Evolutionary conservation across 2,888 invertebrate genomes (phyloP).

Genomic region (Drosophila imparisetae): DNA sequence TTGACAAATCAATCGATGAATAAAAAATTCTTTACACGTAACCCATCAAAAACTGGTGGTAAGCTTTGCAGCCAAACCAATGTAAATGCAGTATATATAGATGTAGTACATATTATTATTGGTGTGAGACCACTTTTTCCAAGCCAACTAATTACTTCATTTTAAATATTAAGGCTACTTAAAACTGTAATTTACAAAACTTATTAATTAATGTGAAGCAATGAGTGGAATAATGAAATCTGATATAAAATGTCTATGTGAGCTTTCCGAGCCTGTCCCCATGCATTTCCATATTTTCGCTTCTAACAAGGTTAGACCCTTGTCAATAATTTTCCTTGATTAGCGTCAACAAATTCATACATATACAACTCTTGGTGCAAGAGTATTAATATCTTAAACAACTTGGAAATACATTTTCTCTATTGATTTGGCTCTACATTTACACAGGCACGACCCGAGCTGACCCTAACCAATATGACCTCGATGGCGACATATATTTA

Average conservation of each 20-base stretch:
- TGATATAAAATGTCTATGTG: neutral
- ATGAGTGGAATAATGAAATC: neutral
- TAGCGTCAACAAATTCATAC: neutral
- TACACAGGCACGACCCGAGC: constrained; percentile 51
- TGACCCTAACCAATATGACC: constrained; percentile 11
- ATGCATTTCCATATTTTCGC: neutral
- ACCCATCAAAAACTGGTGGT: neutral
- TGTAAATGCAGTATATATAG: neutral
- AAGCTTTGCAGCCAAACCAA: neutral
- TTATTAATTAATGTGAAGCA: neutral
- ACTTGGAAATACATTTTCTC: neutral
- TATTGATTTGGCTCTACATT: constrained; percentile 50
- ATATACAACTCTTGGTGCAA: too few relatives aligned
- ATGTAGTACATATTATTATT: neutral
- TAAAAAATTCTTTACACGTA: constrained; percentile 22
- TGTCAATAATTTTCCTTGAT: neutral
- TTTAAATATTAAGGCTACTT: neutral
- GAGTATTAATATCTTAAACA: neutral
- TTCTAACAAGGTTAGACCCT: too few relatives aligned
- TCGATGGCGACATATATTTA: constrained; percentile 54
- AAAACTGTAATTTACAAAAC: neutral
- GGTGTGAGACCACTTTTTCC: neutral
- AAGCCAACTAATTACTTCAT: neutral
- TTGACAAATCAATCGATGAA: constrained; percentile 46
- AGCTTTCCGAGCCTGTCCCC: neutral